Conservation (phyloP, 2,113 vertebrate species). For the Catharus fuscescens region DNA sequence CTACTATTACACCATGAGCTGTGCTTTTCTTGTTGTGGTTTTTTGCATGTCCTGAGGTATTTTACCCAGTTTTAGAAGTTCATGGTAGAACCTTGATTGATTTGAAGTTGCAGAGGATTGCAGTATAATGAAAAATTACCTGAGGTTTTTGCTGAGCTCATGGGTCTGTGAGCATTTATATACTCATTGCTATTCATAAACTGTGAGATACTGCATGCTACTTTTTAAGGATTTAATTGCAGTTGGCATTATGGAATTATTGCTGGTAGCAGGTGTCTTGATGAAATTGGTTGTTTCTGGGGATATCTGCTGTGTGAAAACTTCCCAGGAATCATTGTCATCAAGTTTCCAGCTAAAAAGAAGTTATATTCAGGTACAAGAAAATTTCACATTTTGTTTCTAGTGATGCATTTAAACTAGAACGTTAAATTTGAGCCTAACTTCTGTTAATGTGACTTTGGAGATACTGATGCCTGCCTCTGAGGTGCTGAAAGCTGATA, state of each 20-base stretch:
- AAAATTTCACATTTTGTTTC: neutral
- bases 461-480: neutral
- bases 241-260: neutral
- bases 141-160: slow-evolving; percentile 1
- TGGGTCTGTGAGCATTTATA: neutral
- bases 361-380: neutral
- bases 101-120: slow-evolving; percentile 1
- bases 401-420: neutral
- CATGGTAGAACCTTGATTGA: neutral
- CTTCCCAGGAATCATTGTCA: neutral
- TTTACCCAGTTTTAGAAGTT: neutral
- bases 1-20: neutral
- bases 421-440: neutral
- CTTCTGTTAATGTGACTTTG: neutral
- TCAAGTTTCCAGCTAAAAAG: neutral
- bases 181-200: neutral
- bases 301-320: neutral
- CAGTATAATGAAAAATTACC: slow-evolving; percentile 16
- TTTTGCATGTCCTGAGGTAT: neutral
- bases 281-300: neutral
- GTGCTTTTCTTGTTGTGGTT: neutral
- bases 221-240: slow-evolving; percentile 34
- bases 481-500: neutral
- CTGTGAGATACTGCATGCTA: neutral
- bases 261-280: neutral